Base-by-base conservation (phyloP, 2,797 vertebrate genomes). In the Pangasius larnaudii region DNA sequence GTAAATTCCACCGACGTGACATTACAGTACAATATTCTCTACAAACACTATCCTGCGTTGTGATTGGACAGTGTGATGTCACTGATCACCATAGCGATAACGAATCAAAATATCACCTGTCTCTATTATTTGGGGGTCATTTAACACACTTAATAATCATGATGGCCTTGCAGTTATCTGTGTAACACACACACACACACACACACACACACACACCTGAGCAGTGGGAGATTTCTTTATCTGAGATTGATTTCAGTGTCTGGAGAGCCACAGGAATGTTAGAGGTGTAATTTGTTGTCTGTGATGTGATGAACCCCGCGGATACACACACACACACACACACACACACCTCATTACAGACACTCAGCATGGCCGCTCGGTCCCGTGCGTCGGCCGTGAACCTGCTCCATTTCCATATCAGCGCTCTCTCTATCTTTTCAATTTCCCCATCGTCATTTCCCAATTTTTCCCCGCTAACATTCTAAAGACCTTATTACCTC, bases 211-310 rank as follows among this genome's bases (percentile, higher is more conserved):
- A 79, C n/a, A 83, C 88, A 85, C 88, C 49, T 56, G 86, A 88
- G 89, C 90, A 84, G 71, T 79, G 67, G 69, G 88, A 87, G 88
- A 90, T 85, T 93, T 92, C 92, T 94, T 94, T 90, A 89, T 90
- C 87, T 86, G 88, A 89, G 91, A 93, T 91, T 91, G 92, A 93
- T 90, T 90, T 88, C 87, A 92, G 92, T 85, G 92, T 93, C 90
- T 90, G 80, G 88, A 92, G 88, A 89, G 49, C 84, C 85, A 88
- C 88, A 88, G 93, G 90, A 88, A 91, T 88, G 92, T 86, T 89
- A 71, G 87, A 90, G 92, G 89, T 91, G 88, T 92, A 92, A 93
- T 94, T 93, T 94, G 90, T 91, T 92, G 92, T 93, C 90, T 91
- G 92, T 79, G 51, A 79, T 79, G 77, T 79, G 94, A 93, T 90